Base-by-base conservation (phyloP, 2,888 invertebrate species). In the Leptodirus hochenwartii region DNA sequence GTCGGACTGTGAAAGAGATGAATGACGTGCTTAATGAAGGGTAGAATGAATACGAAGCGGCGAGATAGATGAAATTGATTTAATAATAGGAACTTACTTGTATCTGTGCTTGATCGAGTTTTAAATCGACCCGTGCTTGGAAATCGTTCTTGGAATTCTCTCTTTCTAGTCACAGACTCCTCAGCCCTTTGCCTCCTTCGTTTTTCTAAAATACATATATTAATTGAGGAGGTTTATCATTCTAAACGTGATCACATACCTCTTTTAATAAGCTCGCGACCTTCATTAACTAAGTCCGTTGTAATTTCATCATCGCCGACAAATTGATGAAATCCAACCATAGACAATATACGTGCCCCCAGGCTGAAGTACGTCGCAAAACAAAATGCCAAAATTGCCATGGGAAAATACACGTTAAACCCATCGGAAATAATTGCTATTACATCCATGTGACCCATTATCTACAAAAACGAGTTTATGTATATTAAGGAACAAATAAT, bases 381-480 rank as follows among this genome's bases (percentile, higher is more conserved):
- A 48, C 96, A 95, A 42, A 98, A 75, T 23, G 79, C 68, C 34
- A 96, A 68, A 51, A 99, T 93, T 34, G 85, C 73, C 72, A 96
- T 95, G 1, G 98, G 98, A 56, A 99, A 93, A 59, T 98, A 99
- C 31, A 99, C 81, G 59, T 98, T 98, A 61, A 99, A 96, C 5
- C 96, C 96, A 53, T 93, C 84, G 0, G 95, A 82, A 40, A 98
- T 84, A 36, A 98, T 85, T 15, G 84, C 79, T 31, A 99, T 76
- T 1, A 98, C 91, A 55, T 96, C 95, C 91, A 98, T 88, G 53
- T 98, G 96, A 0, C 98, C 98, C 96, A 98, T 98, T 43, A 93
- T 76, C 80, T 78, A 46, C 5, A 43, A 35, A 38, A 35, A n/a
- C n/a, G n/a, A n/a, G n/a, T n/a, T n/a, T n/a, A n/a, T n/a, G n/a